Conservation (phyloP, 92 coral and sea anemone species). For the Siderastrea siderea region DNA sequence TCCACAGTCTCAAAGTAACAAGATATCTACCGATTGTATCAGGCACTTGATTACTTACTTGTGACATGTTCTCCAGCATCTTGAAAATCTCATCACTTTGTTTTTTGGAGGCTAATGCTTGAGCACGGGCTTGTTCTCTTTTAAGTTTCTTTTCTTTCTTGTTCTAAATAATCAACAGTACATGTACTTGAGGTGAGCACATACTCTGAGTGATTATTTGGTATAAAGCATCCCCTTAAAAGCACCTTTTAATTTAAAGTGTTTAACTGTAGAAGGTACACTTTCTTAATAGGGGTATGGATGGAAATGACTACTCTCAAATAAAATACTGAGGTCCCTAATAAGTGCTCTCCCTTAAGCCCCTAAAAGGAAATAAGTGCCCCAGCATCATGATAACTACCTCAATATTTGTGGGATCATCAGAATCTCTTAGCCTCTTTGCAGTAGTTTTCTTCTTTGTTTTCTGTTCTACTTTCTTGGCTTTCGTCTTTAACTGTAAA, state of each 20-base stretch:
- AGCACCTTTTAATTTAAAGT: too few relatives aligned
- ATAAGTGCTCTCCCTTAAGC: too few relatives aligned
- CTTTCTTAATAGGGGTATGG: too few relatives aligned
- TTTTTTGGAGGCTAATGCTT: slow-evolving; percentile 12
- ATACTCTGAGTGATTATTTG: too few relatives aligned
- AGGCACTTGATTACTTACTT: not conserved
- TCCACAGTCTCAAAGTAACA: not conserved
- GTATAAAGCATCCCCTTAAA: too few relatives aligned
- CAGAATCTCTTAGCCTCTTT: not conserved
- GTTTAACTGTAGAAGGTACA: too few relatives aligned
- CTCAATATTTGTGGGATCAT: slow-evolving; percentile 6
- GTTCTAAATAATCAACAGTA: not conserved
- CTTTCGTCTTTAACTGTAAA: not conserved
- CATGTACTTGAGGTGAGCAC: too few relatives aligned
- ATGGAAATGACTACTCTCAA: too few relatives aligned
- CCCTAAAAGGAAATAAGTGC: not conserved
- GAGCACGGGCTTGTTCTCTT: slow-evolving; percentile 14
- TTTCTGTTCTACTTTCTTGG: not conserved
- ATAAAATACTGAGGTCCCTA: too few relatives aligned
- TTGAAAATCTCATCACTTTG: not conserved
- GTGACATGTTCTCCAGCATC: not conserved
- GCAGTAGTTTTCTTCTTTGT: not conserved
- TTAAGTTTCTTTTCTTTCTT: slow-evolving; percentile 13
- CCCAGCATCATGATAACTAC: not conserved
- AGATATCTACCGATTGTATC: not conserved